Evolutionary conservation across 2,888 invertebrate genomes (phyloP), one percentile per base, ranked within the genome.

Genomic region (Mechanitis mazaeus): DNA sequence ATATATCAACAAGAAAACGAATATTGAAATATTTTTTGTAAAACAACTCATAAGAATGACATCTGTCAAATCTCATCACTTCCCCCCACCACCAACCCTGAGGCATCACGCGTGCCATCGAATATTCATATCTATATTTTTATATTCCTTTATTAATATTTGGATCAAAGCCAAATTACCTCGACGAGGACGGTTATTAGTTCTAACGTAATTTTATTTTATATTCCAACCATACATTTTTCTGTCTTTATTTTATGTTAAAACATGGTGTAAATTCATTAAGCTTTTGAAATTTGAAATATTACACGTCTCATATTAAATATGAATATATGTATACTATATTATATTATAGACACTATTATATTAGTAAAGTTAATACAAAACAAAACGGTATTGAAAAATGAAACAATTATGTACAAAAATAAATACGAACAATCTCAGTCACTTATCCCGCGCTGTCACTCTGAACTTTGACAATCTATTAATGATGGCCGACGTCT

Each of bases 61-160:
- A 50, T 50, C 50, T 50, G 50, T 50, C 50, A 50, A 28, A 20
- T 54, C 54, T 54, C n/a, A 33, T 28, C 28, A 53, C 7, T 11
- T 28, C 45, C 55, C 45, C 45, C n/a, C 20, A 20, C 53, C 56
- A 54, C 31, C 61, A 79, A 79, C 78, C 78, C 76, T 76, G 72
- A 81, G 77, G 77, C 77, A 80, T 80, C 80, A 80, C 75, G 79
- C 81, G 80, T 81, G 82, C 75, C 76, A 79, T 78, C 83, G 81
- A 85, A 87, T 83, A 87, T 84, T 85, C 84, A 84, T 85, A 83
- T 80, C 72, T 78, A 79, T 77, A 74, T 73, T 73, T 69, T 69
- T 68, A 71, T 75, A 72, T 76, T 72, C 76, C 68, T 75, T 78
- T 80, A 79, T 81, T 83, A 79, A 81, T 83, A 80, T 78, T 81